A percentile compares a stretch with the other conserved stretches of the same genome.
These are phyloP conservation scores for Copsychus sechellarum DNA, from an alignment of 2,113 vertebrate species.

Conservation along the genomic window DNA sequence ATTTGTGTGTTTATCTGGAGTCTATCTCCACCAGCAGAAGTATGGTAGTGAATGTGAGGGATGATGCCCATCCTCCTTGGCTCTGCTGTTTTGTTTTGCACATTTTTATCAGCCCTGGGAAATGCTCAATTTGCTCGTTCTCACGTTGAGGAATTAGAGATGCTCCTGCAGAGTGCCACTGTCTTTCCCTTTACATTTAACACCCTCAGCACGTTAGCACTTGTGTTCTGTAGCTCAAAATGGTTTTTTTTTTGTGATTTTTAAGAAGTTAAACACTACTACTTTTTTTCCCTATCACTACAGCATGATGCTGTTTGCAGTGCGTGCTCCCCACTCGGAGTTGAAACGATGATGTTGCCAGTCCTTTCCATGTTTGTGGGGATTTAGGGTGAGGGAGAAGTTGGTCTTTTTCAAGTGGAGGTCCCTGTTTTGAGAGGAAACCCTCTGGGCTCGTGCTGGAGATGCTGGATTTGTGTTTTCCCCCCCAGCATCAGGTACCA, in stretches of 20 bases:
- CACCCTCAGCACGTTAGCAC: neutral
- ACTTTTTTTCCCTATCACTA: accelerated
- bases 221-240: neutral
- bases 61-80: neutral
- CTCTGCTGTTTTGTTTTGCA: neutral
- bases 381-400: neutral
- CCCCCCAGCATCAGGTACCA: accelerated
- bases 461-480: accelerated
- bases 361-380: neutral
- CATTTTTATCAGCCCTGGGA: neutral
- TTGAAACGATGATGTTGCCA: neutral
- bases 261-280: neutral
- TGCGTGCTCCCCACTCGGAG: accelerated
- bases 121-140: accelerated
- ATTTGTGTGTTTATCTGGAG: neutral
- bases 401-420: neutral
- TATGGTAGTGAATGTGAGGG: too few relatives aligned
- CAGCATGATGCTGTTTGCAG: too few relatives aligned
- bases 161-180: neutral
- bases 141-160: neutral
- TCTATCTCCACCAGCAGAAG: accelerated
- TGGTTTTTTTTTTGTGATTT: accelerated
- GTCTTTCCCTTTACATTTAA: neutral
- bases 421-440: neutral
- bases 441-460: neutral